Evolutionary conservation across 2,797 vertebrate genomes (phyloP).

Genomic region (Crenuchus spilurus): DNA sequence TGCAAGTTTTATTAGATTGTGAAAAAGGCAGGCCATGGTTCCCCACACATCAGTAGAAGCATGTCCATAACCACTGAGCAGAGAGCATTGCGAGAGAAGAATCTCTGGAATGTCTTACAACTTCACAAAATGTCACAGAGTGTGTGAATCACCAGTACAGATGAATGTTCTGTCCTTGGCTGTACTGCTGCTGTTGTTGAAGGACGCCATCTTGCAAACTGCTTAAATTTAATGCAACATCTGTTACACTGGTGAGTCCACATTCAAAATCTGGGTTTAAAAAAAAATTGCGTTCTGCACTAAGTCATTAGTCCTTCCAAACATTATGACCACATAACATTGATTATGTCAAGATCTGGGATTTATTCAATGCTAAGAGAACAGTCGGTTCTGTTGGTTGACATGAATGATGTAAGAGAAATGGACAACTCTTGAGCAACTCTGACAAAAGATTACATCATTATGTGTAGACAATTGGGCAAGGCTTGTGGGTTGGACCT

Average conservation of each 20-base stretch:
- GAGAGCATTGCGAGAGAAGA: not conserved
- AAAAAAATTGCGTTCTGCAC: not conserved
- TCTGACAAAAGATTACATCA: too few relatives aligned
- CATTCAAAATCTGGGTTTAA: not conserved
- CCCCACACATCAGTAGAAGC: not conserved
- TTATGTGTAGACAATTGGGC: too few relatives aligned
- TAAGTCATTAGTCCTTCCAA: not conserved
- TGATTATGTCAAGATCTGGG: too few relatives aligned
- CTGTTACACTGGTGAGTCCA: not conserved
- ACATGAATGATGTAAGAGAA: too few relatives aligned
- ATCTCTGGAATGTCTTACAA: not conserved
- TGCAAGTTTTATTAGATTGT: not conserved
- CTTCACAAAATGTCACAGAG: not conserved
- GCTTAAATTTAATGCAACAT: not conserved
- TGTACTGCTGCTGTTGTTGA: not conserved
- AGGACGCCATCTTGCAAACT: not conserved
- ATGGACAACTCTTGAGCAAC: too few relatives aligned
- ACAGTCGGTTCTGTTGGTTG: too few relatives aligned
- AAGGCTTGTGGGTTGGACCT: too few relatives aligned
- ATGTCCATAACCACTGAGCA: not conserved
- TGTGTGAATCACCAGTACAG: not conserved
- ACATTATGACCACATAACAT: not conserved
- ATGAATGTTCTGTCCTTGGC: too few relatives aligned
- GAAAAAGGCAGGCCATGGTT: not conserved
- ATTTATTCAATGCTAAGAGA: too few relatives aligned